A percentile compares a stretch with the other conserved stretches of the same genome.
These are phyloP conservation scores for Drosophila antonietae DNA, from an alignment of 2,888 invertebrate species.

Conservation along the genomic window DNA sequence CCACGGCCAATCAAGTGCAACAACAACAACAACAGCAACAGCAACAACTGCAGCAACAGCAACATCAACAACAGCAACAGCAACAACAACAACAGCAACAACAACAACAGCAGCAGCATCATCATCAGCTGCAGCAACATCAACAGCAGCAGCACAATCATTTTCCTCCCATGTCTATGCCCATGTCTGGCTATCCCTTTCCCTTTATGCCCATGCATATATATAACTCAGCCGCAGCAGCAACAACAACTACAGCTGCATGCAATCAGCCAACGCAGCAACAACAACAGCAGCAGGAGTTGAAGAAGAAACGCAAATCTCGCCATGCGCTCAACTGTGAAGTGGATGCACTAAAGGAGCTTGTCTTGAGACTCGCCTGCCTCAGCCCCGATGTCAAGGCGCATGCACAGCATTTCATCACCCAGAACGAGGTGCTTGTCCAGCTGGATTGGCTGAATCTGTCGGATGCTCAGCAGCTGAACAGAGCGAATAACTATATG, in stretches of 20 bases:
- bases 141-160: background rate
- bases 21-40: background rate
- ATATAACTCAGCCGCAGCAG: background rate
- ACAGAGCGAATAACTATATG: background rate
- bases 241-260: background rate
- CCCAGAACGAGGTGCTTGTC: constrained; percentile 54
- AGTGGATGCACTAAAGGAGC: constrained; percentile 62
- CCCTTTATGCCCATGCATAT: constrained; percentile 22
- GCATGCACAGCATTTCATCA: constrained; percentile 50
- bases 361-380: constrained; percentile 33
- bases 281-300: constrained; percentile 1
- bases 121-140: background rate
- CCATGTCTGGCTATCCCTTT: constrained; percentile 13
- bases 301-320: constrained; percentile 24
- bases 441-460: constrained; percentile 50
- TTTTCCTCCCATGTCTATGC: constrained; percentile 7
- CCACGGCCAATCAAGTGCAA: constrained; percentile 1
- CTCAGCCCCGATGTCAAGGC: constrained; percentile 49
- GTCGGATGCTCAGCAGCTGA: background rate
- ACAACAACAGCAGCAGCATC: too few species aligned
- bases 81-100: background rate
- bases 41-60: background rate
- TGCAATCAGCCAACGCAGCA: background rate
- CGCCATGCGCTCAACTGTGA: constrained; percentile 48
- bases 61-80: background rate